Evolutionary conservation across 2,888 invertebrate genomes (phyloP).

Genomic region (Dione juno): DNA sequence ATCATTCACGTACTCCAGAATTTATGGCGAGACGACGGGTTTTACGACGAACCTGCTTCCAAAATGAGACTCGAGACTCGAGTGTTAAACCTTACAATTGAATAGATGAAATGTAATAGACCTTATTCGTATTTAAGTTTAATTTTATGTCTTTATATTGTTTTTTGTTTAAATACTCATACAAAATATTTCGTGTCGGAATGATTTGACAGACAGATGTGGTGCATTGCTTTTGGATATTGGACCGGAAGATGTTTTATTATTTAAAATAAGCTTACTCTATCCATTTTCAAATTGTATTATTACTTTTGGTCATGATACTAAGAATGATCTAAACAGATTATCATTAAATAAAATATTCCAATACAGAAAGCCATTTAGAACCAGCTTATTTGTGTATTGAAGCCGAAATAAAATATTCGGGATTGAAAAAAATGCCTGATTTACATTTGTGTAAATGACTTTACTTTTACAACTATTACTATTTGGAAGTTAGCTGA

Average conservation of each 20-base stretch:
- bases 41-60: constrained; percentile 17
- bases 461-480: constrained; percentile 19
- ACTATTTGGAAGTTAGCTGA: constrained; percentile 30
- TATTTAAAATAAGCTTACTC: no score
- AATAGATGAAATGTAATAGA: constrained; percentile 10
- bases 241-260: no score
- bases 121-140: neutral
- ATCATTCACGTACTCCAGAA: constrained; percentile 31
- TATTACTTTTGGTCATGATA: no score
- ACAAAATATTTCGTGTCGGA: no score
- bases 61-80: constrained; percentile 9
- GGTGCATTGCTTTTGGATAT: no score
- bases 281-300: no score
- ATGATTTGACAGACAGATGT: no score
- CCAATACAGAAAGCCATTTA: neutral
- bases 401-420: constrained; percentile 1
- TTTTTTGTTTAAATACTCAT: neutral
- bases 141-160: neutral
- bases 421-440: constrained; percentile 7
- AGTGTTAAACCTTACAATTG: constrained; percentile 29
- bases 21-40: constrained; percentile 23
- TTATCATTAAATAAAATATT: neutral
- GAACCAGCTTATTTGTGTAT: constrained; percentile 9
- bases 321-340: neutral
- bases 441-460: constrained; percentile 27